Evolutionary conservation across 2,113 vertebrate genomes (phyloP).

Genomic region (Microcebus jonahi): DNA sequence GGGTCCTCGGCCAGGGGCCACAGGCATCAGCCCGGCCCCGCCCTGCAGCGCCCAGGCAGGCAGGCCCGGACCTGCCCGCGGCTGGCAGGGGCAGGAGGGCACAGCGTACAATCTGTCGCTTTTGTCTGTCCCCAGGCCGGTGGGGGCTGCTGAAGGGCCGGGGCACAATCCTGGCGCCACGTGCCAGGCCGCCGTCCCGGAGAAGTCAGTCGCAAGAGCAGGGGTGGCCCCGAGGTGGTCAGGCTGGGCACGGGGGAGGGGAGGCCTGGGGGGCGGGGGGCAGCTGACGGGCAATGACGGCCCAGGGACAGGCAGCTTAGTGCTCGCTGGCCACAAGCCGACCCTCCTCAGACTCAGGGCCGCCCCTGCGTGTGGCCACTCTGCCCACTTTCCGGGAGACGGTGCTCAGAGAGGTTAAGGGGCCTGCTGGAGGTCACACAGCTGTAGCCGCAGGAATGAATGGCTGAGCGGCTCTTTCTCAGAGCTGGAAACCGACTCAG

Average conservation of each 20-base stretch:
- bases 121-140: constrained; percentile 54
- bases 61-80: constrained; percentile 86
- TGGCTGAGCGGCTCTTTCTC: not conserved
- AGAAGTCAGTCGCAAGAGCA: not conserved
- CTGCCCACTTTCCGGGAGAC: not conserved
- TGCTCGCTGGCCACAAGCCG: not conserved
- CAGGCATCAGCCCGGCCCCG: not conserved
- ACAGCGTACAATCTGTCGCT: constrained; percentile 5
- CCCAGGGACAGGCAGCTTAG: not conserved
- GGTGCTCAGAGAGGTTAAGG: not conserved
- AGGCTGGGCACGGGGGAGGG: accelerated
- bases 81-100: constrained; percentile 20
- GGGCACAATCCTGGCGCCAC: not conserved
- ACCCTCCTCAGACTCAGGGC: not conserved
- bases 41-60: constrained; percentile 64
- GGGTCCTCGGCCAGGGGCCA: constrained; percentile 15
- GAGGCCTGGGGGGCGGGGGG: accelerated
- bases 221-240: not conserved
- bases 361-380: not conserved
- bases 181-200: not conserved
- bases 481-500: too few relatives aligned
- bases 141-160: not conserved
- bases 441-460: accelerated
- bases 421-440: not conserved
- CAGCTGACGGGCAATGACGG: accelerated